These are phyloP conservation scores for Heliconius hortense DNA, from an alignment of 2,888 invertebrate species.

Conservation along the genomic window DNA sequence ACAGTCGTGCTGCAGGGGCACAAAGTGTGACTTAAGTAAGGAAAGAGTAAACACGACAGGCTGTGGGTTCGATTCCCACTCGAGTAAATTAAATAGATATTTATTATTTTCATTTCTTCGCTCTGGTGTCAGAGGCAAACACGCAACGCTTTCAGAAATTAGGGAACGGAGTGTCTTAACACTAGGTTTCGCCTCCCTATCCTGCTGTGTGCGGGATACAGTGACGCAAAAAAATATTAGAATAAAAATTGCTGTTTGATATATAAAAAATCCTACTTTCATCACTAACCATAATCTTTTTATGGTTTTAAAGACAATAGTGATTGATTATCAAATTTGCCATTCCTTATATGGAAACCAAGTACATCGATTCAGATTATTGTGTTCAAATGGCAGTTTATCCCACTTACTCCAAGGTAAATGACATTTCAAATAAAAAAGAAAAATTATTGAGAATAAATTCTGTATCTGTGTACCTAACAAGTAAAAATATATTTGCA, in stretches of 20 bases:
- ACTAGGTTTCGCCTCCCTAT: too few relatives aligned
- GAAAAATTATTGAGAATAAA: constrained; percentile 36
- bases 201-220: too few relatives aligned
- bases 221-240: too few relatives aligned
- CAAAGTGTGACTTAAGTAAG: too few relatives aligned
- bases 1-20: too few relatives aligned
- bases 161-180: too few relatives aligned
- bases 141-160: too few relatives aligned
- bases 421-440: constrained; percentile 47
- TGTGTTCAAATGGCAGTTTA: constrained; percentile 54
- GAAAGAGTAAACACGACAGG: too few relatives aligned
- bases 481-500: background rate
- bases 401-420: constrained; percentile 47
- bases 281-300: constrained; percentile 36
- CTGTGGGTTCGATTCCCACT: too few relatives aligned
- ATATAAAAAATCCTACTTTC: background rate
- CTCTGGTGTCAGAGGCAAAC: too few relatives aligned
- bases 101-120: too few relatives aligned
- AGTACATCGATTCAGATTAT: constrained; percentile 44
- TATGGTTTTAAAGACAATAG: constrained; percentile 41
- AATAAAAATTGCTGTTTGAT: background rate
- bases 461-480: background rate
- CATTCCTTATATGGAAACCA: constrained; percentile 50
- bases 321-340: constrained; percentile 51
- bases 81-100: too few relatives aligned